Evolutionary conservation across 2,113 vertebrate species (phyloP), one percentile per base, ranked within the genome.

Genomic region (Dinomys branickii): DNA sequence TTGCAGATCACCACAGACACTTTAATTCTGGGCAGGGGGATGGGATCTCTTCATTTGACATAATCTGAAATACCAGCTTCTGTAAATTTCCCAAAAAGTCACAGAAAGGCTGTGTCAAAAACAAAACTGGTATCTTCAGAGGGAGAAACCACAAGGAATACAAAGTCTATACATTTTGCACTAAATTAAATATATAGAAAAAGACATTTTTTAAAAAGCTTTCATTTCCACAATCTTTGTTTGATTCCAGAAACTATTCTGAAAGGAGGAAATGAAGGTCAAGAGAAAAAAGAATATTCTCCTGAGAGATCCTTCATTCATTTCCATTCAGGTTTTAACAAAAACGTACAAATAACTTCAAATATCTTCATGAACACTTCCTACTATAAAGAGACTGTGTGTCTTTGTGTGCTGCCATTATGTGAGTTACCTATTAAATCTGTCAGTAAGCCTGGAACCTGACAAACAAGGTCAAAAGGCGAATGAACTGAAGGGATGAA

Each of bases 321-420:
- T 2, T 88, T 67, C 80, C 56, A 85, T 30, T 30, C 63, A 69
- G 11, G 33, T n/a, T 83, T 95, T 78, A 75, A 80, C 35, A 88
- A 88, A 82, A 95, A n/a, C n/a, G 54, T 81, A 80, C 41, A 78
- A 71, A 78, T 41, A 91, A 89, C 41, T 90, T 89, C 83, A 89
- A 87, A 85, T 47, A 81, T 11, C 9, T 20, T 71, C 24, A n/a
- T 47, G 54, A 38, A 28, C 6, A 65, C 58, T 33, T 91, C 44
- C 44, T 89, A 30, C 30, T 52, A n/a, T 30, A 61, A 58, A 90
- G 80, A 73, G 12, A 38, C 1, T 3, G 41, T 84, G 44, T n/a
- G 38, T 87, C 77, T 73, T 86, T 30, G 75, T 59, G 33, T 84
- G 91, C 41, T 35, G 56, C 24, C 52, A 24, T 7, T 24, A 33